Percentiles rank a stretch among this genome's conserved stretches.
These are phyloP conservation scores for Platycercus adscitus DNA, from an alignment of 2,113 vertebrate genomes.

Conservation along the genomic window DNA sequence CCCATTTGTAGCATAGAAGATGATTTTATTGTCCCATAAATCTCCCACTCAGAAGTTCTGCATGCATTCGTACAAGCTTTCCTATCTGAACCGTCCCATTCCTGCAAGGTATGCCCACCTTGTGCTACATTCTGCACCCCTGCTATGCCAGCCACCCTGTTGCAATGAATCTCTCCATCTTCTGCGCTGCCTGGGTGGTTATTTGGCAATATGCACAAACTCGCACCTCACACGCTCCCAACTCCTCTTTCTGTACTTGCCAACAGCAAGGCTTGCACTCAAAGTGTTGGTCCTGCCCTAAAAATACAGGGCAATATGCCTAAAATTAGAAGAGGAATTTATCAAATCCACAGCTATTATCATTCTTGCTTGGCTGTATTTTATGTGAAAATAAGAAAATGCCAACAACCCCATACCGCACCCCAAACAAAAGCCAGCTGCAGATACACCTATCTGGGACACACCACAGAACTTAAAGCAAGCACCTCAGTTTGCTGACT, in stretches of 20 bases:
- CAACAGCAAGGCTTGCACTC: not conserved
- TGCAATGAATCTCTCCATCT: not conserved
- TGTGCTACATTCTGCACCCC: not conserved
- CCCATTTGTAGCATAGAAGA: not conserved
- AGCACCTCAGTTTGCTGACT: fast-evolving
- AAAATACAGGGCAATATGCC: not conserved
- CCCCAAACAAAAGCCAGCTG: not conserved
- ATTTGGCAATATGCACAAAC: fast-evolving
- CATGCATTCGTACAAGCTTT: not conserved
- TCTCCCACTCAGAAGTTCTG: not conserved
- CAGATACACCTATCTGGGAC: not conserved
- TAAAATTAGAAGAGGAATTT: not conserved
- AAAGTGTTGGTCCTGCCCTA: not conserved
- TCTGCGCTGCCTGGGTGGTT: not conserved
- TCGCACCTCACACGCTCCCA: not conserved
- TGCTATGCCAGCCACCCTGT: not conserved
- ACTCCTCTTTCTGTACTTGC: not conserved
- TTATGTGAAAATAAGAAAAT: not conserved
- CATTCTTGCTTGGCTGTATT: not conserved
- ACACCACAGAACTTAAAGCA: not conserved
- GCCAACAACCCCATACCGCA: not conserved
- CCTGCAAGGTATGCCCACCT: not conserved
- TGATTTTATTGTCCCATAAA: not conserved
- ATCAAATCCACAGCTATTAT: not conserved
- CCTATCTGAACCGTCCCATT: not conserved